Conservation (phyloP, 2,797 vertebrate species). For the Leptodactylus fallax region DNA sequence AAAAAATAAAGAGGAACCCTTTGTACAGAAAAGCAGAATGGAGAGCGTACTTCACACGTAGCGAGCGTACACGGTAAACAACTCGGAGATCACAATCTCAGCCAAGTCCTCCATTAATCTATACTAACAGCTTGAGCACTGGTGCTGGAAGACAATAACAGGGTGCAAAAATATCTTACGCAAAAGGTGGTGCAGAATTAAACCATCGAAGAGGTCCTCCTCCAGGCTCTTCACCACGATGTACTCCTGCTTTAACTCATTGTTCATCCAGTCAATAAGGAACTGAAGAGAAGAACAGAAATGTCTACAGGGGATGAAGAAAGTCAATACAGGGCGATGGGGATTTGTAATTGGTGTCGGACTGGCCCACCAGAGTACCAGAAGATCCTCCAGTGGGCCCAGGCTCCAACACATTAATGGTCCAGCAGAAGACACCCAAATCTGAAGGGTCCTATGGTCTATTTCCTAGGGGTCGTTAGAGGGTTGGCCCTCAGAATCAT, state of each 20-base stretch:
- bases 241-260: constrained; percentile 84
- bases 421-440: neutral
- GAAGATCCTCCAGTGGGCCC: no score
- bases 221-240: constrained; percentile 89
- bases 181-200: constrained; percentile 94
- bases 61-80: constrained; percentile 29
- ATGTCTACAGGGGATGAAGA: neutral
- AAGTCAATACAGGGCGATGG: neutral
- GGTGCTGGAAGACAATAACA: neutral
- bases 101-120: constrained; percentile 32
- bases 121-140: constrained; percentile 37
- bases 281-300: constrained; percentile 72
- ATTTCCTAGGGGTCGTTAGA: no score
- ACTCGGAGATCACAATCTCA: neutral
- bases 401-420: neutral
- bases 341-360: no score
- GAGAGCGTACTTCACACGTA: neutral
- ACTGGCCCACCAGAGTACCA: no score
- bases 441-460: no score
- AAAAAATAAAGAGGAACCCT: neutral
- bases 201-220: constrained; percentile 92
- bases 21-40: neutral
- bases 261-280: constrained; percentile 89
- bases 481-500: no score
- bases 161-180: constrained; percentile 76